Conservation (phyloP, 2,888 invertebrate species). For the Liopterus haemorrhoidalis region DNA sequence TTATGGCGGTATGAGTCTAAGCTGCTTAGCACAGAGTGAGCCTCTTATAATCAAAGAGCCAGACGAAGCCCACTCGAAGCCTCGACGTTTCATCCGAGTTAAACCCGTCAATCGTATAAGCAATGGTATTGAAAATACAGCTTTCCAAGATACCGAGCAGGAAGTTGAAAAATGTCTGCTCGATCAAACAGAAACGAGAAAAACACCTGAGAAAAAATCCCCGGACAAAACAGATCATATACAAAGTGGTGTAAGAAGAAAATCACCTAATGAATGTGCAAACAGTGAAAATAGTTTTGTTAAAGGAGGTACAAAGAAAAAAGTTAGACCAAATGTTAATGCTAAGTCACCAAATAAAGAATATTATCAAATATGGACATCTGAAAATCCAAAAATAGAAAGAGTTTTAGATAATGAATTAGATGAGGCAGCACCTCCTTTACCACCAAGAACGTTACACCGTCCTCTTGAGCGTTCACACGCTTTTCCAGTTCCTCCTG, state of each 20-base stretch:
- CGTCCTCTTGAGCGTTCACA: conserved; percentile 69
- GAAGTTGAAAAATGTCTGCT: conserved; percentile 3
- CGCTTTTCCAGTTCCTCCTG: conserved; percentile 53
- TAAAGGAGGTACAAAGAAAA: conserved; percentile 59
- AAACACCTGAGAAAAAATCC: conserved; percentile 39
- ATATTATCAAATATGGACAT: conserved; percentile 65
- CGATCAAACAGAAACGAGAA: conserved; percentile 35
- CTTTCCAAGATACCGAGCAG: conserved; percentile 41
- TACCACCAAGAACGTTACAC: conserved; percentile 67
- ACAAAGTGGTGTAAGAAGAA: conserved; percentile 41
- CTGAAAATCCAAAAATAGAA: conserved; percentile 50
- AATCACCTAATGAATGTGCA: conserved; percentile 46
- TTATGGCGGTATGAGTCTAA: conserved; percentile 59
- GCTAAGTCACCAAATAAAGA: conserved; percentile 55
- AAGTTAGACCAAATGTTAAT: conserved; percentile 52
- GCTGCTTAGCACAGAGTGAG: conserved; percentile 60
- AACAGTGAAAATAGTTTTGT: conserved; percentile 37
- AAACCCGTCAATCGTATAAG: conserved; percentile 16
- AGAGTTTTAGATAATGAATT: conserved; percentile 30
- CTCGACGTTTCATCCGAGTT: conserved; percentile 44
- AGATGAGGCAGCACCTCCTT: conserved; percentile 56
- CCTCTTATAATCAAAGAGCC: conserved; percentile 57
- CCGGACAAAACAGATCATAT: conserved; percentile 31
- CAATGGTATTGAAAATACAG: conserved; percentile 44
- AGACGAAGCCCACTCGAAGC: conserved; percentile 47